These are phyloP conservation scores for Selene dorsalis DNA, from an alignment of 2,797 vertebrate species.

Conservation along the genomic window DNA sequence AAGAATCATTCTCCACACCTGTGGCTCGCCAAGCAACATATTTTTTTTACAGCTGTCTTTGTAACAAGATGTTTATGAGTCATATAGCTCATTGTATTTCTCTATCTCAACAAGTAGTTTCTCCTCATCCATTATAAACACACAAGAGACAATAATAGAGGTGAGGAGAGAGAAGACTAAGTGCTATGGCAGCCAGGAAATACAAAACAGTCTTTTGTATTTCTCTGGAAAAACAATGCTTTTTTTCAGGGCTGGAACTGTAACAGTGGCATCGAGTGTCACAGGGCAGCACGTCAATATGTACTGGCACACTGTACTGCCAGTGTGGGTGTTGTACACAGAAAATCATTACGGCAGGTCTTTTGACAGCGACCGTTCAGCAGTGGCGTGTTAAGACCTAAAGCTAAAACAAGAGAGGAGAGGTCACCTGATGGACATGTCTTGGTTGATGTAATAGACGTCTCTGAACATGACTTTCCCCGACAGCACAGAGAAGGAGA, in stretches of 20 bases:
- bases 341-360: not conserved
- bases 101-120: not conserved
- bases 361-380: not conserved
- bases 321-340: not conserved
- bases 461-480: constrained; percentile 99
- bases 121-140: not conserved
- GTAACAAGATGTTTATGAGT: not conserved
- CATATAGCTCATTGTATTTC: not conserved
- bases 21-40: not conserved
- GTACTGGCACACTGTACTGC: not conserved
- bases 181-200: not conserved
- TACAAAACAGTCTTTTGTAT: not conserved
- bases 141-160: not conserved
- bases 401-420: not conserved
- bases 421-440: constrained; percentile 96
- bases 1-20: too few relatives aligned
- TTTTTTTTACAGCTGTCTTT: too few relatives aligned
- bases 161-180: too few relatives aligned
- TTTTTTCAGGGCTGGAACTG: not conserved
- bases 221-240: not conserved
- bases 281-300: not conserved
- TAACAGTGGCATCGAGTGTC: not conserved
- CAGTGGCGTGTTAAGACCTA: too few relatives aligned
- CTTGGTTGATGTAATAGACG: constrained; percentile 97
- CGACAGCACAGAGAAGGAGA: constrained; percentile 98